Conservation (phyloP, 2,797 vertebrate genomes). For the Oreortyx pictus region DNA sequence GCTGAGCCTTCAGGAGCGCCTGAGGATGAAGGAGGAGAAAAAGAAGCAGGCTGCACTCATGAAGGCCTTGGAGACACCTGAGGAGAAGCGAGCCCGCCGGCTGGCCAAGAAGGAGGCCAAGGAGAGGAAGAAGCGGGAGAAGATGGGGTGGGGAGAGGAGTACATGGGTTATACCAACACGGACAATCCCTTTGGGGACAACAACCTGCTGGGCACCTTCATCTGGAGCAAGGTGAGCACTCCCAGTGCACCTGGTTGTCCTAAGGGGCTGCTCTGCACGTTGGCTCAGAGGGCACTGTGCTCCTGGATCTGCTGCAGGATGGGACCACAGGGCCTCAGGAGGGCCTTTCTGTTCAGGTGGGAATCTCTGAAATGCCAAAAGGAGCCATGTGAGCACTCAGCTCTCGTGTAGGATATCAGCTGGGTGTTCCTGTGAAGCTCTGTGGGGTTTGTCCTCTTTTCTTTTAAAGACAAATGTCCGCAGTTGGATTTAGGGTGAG, state of each 20-base stretch:
- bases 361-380: not conserved
- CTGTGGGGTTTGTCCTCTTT: not conserved
- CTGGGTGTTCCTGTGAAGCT: not conserved
- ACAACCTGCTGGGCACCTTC: slow-evolving; percentile 96
- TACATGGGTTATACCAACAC: slow-evolving; percentile 99
- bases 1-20: slow-evolving; percentile 69
- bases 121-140: slow-evolving; percentile 95
- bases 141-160: slow-evolving; percentile 99
- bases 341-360: not conserved
- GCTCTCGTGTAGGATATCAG: rapidly evolving
- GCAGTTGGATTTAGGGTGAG: rapidly evolving
- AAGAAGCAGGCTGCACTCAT: slow-evolving; percentile 89
- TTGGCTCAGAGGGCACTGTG: rapidly evolving
- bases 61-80: slow-evolving; percentile 96
- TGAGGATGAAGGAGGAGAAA: slow-evolving; percentile 82
- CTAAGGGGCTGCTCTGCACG: not conserved
- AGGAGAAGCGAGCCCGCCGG: slow-evolving; percentile 95
- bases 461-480: not conserved
- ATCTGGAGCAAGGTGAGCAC: slow-evolving; percentile 95
- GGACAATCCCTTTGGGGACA: slow-evolving; percentile 98
- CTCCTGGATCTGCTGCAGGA: rapidly evolving
- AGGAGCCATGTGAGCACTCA: rapidly evolving
- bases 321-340: rapidly evolving
- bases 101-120: slow-evolving; percentile 97
- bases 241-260: rapidly evolving